Base-by-base conservation (phyloP, 2,113 vertebrate genomes). In the Maccullochella peelii region DNA sequence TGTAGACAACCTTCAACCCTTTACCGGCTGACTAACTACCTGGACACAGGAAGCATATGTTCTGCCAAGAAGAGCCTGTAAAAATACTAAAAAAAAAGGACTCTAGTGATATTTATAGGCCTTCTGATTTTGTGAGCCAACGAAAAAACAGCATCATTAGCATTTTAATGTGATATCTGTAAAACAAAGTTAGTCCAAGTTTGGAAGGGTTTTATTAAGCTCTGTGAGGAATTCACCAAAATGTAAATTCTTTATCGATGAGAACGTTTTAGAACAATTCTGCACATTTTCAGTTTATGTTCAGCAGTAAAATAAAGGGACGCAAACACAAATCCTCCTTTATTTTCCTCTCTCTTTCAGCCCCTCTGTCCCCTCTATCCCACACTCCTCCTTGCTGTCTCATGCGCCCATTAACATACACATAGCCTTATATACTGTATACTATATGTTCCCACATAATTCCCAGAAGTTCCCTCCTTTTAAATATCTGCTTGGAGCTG, bases 181-280 rank as follows among this genome's bases (percentile, higher is more conserved):
- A 52, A 72, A 75, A 36, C 30, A 73, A 73, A 77, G 44, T 73
- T 55, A 49, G 67, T 9, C 3, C 9, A 36, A 1, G 54, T 77
- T 87, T 69, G 18, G 40, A 61, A 5, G 0, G 23, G 10, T 66
- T 84, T 86, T 88, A 89, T 75, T 76, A 33, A 79, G 76, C 67
- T 15, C n/a, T 16, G 16, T 73, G 38, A 47, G 61, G 23, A 73
- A 65, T 73, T 80, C 6, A 62, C 14, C 25, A 16, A 83, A 30
- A 27, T 57, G 11, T 57, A 27, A 2, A 33, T 52, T 47, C 20
- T 77, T 21, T 25, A 73, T 73, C 2, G 0, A 25, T 57, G n/a
- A 77, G n/a, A 55, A 57, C 30, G 10, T 66, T 73, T 63, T 25
- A 27, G 21, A 58, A 40, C 30, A 69, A 23, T 33, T 52, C 4